Evolutionary conservation across 2,113 vertebrate genomes (phyloP), one percentile per base, ranked within the genome.

Genomic region (Sinocyclocheilus rhinocerous): DNA sequence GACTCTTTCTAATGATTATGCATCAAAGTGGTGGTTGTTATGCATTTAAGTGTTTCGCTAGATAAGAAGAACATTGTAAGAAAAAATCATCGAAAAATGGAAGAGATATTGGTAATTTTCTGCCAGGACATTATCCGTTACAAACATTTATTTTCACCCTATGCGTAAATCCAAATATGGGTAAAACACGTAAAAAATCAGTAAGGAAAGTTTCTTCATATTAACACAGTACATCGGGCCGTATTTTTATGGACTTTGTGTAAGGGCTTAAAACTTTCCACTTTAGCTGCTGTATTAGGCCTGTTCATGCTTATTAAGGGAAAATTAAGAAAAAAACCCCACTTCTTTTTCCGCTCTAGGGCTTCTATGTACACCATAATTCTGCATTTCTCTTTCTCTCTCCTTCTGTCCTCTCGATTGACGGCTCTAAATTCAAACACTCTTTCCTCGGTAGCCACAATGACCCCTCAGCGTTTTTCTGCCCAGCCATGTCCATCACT

Each of bases 381-480:
- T 77, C 39, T 42, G 48, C 72, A 36, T 72, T 59, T 72, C 63
- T 36, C n/a, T 61, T 26, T 59, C 33, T 9, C n/a, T 82, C 29
- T 77, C 20, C 5, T 36, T 77, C 36, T 79, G 15, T 55, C 22
- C 22, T 72, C 22, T 24, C 16, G 13, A 86, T 39, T 39, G 69
- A 84, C 33, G 33, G 48, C 85, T 84, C 55, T 52, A 65, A 78
- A 88, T 83, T 72, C 52, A 59, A 59, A 67, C 84, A 69, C 59
- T 76, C 59, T 24, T 76, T 79, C 87, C 81, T 59, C 3, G 13
- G 29, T 70, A 33, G 20, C 18, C 29, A 42, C 69, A 55, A 72
- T 22, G 33, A 83, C 67, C 69, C 20, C 33, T 52, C 26, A 33
- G 67, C 2, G 29, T 83, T 72, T 83, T 73, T n/a, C 45, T 72